A percentile compares a stretch with the other conserved stretches of the same genome.
phyloP scores from a whole-genome alignment of 92 coral and sea anemone species.

The Blastomussa wellsi region DNA sequence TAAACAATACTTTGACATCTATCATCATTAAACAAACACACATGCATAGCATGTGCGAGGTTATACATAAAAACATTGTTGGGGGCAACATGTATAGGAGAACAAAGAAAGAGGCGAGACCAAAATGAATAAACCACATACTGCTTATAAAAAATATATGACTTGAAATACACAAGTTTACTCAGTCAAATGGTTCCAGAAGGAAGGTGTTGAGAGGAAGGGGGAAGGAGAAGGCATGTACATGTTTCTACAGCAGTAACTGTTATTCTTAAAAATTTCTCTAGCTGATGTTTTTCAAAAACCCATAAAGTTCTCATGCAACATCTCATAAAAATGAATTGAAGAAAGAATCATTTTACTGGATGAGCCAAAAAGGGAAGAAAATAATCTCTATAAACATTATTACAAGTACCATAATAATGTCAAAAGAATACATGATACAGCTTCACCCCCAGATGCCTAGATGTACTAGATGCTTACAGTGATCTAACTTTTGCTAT shows the following conservation, averaged over 20 bases:
- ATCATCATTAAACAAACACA: background rate
- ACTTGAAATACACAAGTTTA: background rate
- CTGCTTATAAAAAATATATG: background rate
- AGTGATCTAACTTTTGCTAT: background rate
- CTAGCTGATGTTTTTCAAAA: background rate
- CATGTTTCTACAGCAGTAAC: background rate
- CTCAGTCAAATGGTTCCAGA: background rate
- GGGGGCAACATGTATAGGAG: background rate
- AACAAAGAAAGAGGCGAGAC: background rate
- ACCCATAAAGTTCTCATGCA: too few species aligned
- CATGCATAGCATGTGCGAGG: background rate
- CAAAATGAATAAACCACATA: background rate
- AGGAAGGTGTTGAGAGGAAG: background rate
- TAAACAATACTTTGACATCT: background rate
- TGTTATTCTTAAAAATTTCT: background rate
- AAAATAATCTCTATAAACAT: background rate
- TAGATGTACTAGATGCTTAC: background rate
- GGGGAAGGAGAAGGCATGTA: background rate
- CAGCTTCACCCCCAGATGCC: background rate
- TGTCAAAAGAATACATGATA: background rate
- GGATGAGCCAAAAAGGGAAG: background rate
- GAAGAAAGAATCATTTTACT: background rate
- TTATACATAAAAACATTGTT: background rate
- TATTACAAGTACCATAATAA: too few species aligned
- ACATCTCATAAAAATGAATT: too few species aligned